Base-by-base conservation (phyloP, 1,140 invertebrate genomes). In the Panulirus ornatus region DNA sequence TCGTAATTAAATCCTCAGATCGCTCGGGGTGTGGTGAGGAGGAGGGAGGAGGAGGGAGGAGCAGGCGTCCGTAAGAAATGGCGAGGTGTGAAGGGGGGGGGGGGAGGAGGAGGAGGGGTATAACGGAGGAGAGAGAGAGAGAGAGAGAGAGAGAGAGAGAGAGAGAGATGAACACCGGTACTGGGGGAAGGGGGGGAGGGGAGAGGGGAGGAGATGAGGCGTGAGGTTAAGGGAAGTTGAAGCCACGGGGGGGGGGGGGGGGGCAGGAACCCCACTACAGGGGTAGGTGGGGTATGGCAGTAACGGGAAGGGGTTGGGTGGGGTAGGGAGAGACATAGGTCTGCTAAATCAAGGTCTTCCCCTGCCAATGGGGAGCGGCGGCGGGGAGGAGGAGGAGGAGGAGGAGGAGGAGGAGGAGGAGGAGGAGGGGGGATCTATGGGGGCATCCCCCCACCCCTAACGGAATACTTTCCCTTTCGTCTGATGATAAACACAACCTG, bases 371-470 rank as follows among this genome's bases (percentile, higher is more conserved):
- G n/a, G n/a, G n/a, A n/a, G n/a, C n/a, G n/a, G n/a, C n/a, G n/a
- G n/a, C n/a, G n/a, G 34, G 63, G 63, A 70, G 22, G 63, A 70
- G 63, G 63, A 70, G 22, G 63, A 70, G 63, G 63, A 70, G 22
- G 63, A 70, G 63, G 22, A n/a, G 22, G 22, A n/a, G 34, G 63
- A n/a, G 34, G 63, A 70, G 63, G 34, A n/a, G 63, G 22, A 58
- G 11, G 51, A 58, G 51, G 51, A 58, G 51, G 11, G 11, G 51
- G 51, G 22, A 22, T 58, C 22, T 22, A 30, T 27, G 63, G 22
- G 34, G 63, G 5, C 22, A 70, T 70, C n/a, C 5, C n/a, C 34
- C 6, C 63, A 70, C 3, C n/a, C n/a, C n/a, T n/a, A n/a, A n/a
- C n/a, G n/a, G n/a, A n/a, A n/a, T n/a, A n/a, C n/a, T n/a, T n/a